Conservation (phyloP, 2,113 vertebrate species). For the Odontophorus gujanensis region DNA sequence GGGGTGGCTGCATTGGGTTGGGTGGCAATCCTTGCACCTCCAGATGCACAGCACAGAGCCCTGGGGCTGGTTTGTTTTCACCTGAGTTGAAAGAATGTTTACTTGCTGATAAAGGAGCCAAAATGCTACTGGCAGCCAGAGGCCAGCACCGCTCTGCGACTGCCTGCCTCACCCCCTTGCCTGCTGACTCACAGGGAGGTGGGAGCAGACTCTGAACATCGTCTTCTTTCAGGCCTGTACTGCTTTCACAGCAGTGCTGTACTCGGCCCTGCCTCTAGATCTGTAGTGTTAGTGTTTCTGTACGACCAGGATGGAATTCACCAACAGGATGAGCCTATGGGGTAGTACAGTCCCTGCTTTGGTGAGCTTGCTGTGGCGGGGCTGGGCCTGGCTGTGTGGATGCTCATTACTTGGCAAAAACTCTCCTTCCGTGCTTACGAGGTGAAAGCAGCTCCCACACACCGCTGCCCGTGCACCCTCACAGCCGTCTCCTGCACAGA, state of each 20-base stretch:
- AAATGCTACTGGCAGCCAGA: neutral
- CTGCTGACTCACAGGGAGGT: neutral
- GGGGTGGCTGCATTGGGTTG: neutral
- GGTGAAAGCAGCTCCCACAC: neutral
- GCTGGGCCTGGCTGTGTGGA: rapidly evolving
- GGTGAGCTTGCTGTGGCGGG: neutral
- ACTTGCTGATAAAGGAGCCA: neutral
- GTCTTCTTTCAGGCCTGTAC: neutral
- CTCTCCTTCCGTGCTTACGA: neutral
- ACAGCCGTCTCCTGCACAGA: neutral
- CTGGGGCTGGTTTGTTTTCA: neutral
- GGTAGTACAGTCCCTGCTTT: neutral
- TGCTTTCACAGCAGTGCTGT: neutral
- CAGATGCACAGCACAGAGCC: neutral
- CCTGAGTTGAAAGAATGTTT: neutral
- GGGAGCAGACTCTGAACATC: rapidly evolving
- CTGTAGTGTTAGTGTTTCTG: neutral
- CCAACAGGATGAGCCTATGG: neutral
- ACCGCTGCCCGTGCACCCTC: rapidly evolving
- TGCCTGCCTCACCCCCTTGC: neutral
- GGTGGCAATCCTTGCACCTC: neutral
- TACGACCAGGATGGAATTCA: neutral
- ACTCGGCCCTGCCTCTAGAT: neutral
- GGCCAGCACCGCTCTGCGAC: neutral
- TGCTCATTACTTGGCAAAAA: neutral